phyloP scores from a whole-genome alignment of 2,113 vertebrate genomes.

The Octodon degus region DNA sequence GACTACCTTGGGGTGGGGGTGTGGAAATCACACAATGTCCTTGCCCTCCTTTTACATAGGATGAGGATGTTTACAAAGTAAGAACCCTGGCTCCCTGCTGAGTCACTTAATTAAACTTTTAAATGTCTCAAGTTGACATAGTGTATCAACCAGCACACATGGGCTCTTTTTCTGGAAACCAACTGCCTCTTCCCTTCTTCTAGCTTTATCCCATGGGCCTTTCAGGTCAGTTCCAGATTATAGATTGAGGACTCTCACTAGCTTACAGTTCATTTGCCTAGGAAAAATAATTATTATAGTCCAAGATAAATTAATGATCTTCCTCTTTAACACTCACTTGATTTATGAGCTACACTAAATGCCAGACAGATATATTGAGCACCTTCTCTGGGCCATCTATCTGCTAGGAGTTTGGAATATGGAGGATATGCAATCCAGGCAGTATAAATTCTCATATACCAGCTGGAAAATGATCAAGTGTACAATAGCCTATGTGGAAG shows the following conservation, averaged over 20 bases:
- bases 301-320: not conserved
- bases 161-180: not conserved
- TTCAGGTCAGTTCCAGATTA: not conserved
- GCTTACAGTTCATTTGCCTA: not conserved
- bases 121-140: too few species aligned
- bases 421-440: not conserved
- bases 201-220: not conserved
- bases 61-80: too few species aligned
- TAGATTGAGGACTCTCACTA: not conserved
- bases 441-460: not conserved
- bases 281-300: constrained; percentile 1
- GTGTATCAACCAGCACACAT: too few species aligned
- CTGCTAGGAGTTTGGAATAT: not conserved
- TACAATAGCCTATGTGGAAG: not conserved
- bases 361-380: not conserved
- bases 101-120: too few species aligned
- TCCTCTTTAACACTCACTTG: not conserved
- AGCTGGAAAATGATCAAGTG: not conserved
- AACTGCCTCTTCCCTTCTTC: not conserved
- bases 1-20: too few species aligned
- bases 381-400: not conserved
- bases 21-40: too few species aligned
- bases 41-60: too few species aligned
- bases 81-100: too few species aligned
- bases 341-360: not conserved